Percentiles rank a stretch among this genome's conserved stretches.
Conservation (phyloP, 2,888 invertebrate species). For the Lissonota sp. region DNA sequence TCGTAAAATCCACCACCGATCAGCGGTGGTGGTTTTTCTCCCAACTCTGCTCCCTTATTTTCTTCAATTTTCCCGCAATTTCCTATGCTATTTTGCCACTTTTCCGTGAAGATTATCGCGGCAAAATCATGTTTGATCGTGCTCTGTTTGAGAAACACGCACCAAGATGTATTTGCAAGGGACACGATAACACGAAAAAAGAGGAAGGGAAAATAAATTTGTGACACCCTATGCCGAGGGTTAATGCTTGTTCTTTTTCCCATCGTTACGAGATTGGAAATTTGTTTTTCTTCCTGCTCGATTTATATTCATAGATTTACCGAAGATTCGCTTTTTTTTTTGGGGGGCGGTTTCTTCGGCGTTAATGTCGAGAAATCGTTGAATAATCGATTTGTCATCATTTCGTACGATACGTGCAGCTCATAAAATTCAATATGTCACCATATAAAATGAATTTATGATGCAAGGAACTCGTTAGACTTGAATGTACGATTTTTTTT, state of each 20-base stretch:
- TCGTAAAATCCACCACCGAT: conserved; percentile 4
- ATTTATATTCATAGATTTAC: no score
- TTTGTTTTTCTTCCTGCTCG: conserved; percentile 35
- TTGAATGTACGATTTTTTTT: no score
- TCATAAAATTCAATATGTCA: conserved; percentile 19
- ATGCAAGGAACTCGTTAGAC: no score
- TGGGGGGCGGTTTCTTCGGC: neutral
- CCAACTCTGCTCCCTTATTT: conserved; percentile 3
- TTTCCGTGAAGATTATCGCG: conserved; percentile 49
- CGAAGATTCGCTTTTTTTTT: no score
- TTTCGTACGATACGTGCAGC: conserved; percentile 8
- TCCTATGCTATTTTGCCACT: conserved; percentile 47
- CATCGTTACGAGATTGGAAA: conserved; percentile 37
- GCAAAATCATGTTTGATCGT: conserved; percentile 12
- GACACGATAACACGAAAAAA: neutral
- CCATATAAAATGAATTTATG: neutral
- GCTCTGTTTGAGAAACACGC: neutral
- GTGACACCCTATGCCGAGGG: neutral
- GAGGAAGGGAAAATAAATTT: conserved; percentile 3
- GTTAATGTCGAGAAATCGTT: conserved; percentile 19
- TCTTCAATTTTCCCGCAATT: conserved; percentile 29
- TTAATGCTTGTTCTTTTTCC: conserved; percentile 12
- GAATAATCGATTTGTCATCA: conserved; percentile 34
- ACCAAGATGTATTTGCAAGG: neutral
- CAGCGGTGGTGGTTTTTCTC: neutral